phyloP scores from a whole-genome alignment of 2,797 vertebrate genomes.

The Gephyroberyx darwinii region DNA sequence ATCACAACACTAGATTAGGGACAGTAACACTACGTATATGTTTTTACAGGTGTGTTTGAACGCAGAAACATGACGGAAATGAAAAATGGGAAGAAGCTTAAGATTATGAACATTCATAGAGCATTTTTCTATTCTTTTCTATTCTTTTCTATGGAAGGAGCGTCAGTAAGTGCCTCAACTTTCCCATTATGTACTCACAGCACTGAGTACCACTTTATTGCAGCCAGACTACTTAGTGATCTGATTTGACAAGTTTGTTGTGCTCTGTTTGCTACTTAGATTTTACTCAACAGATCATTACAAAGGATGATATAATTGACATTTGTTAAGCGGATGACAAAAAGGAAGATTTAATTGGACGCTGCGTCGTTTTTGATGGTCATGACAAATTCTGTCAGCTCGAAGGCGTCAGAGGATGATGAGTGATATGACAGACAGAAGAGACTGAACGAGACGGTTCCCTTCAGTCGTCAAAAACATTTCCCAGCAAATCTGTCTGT shows the following conservation, averaged over 20 bases:
- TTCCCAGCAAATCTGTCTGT: slow-evolving; percentile 1
- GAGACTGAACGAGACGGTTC: background rate
- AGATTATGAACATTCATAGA: too few species aligned
- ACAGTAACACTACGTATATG: slow-evolving; percentile 23
- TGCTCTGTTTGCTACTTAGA: too few species aligned
- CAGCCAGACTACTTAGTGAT: background rate
- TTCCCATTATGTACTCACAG: too few species aligned
- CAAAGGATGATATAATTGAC: too few species aligned
- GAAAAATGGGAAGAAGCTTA: too few species aligned
- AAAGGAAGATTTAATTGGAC: background rate
- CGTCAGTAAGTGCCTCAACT: too few species aligned
- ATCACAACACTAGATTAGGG: background rate
- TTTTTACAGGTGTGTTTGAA: slow-evolving; percentile 9
- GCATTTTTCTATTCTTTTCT: too few species aligned
- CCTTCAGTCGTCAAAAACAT: slow-evolving; percentile 1
- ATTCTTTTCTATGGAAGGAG: too few species aligned
- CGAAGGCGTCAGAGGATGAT: background rate
- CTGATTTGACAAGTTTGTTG: background rate
- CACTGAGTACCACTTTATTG: too few species aligned
- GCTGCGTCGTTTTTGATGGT: background rate
- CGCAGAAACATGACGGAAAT: too few species aligned
- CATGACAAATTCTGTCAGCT: background rate
- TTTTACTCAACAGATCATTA: too few species aligned
- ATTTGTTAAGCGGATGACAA: too few species aligned
- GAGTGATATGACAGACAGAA: background rate